A percentile compares a stretch with the other conserved stretches of the same genome.
Evolutionary conservation across 2,113 vertebrate genomes (phyloP).

Genomic region (Mus musculus): GRCm39 chr2:34027001-34027500

Average conservation of each 20-base stretch:
- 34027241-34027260: neutral
- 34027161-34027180: neutral
- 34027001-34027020: neutral
- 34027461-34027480: neutral
- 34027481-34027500: neutral
- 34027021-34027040: neutral
- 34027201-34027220: neutral
- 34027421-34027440: neutral
- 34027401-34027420: neutral
- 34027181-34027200: neutral
- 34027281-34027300: neutral
- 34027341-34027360: neutral
- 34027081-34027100: neutral
- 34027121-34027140: neutral
- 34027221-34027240: neutral
- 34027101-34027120: no score
- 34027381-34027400: neutral
- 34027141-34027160: neutral
- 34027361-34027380: neutral
- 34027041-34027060: neutral
- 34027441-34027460: neutral
- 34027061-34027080: neutral
- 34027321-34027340: neutral
- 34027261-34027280: neutral
- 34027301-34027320: neutral